phyloP scores from a whole-genome alignment of 2,797 vertebrate species.

The Chloroceryle inda region DNA sequence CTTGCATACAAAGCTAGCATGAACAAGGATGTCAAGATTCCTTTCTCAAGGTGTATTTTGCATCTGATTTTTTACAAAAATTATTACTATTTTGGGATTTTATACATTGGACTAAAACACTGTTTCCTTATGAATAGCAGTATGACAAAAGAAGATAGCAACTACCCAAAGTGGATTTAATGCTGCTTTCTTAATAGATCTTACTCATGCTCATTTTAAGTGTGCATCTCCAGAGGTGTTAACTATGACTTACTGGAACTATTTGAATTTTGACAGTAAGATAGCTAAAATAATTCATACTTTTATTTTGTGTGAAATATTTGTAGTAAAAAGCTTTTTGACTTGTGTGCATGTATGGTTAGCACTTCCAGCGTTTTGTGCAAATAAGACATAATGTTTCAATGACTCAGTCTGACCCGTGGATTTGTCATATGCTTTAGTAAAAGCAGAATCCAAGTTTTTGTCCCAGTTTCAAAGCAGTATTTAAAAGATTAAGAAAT shows the following conservation, averaged over 20 bases:
- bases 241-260: not conserved
- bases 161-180: not conserved
- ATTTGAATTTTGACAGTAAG: not conserved
- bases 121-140: not conserved
- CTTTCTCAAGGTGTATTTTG: not conserved
- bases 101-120: not conserved
- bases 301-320: not conserved
- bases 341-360: not conserved
- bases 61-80: not conserved
- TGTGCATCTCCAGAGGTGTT: not conserved
- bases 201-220: not conserved
- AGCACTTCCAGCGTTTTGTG: not conserved
- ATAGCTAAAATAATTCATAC: not conserved
- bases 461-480: not conserved
- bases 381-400: not conserved
- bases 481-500: not conserved
- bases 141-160: not conserved
- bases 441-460: not conserved
- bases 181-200: not conserved
- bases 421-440: not conserved
- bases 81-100: not conserved
- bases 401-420: not conserved
- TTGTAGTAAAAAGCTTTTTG: not conserved
- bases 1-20: rapidly evolving
- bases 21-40: not conserved